Evolutionary conservation across 2,888 invertebrate species (phyloP), one percentile per base, ranked within the genome.

Genomic region (Miltochrista miniata): DNA sequence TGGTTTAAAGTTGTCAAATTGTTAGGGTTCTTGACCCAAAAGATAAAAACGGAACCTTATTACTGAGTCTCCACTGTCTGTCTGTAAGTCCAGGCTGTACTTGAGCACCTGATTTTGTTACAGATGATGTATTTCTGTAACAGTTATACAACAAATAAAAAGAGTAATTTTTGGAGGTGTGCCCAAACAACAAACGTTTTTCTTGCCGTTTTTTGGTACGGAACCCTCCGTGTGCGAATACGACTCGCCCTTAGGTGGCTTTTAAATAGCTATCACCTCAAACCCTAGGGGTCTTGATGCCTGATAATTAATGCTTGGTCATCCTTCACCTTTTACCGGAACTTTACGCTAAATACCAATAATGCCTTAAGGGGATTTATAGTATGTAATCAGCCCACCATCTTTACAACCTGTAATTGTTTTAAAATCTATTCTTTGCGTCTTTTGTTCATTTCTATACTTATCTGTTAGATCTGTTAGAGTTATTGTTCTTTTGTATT

Each of bases 271-370:
- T 36, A 14, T 15, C 36, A 15, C 10, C 36, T 36, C 11, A 14
- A 36, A 35, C 9, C 1, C 35, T 35, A 12, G n/a, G 34, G 7
- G 13, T 34, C 12, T 13, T 13, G 7, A 1, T 3, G 14, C 13
- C 13, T 36, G 10, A 4, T 33, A 33, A 8, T 1, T 1, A 42
- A 8, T 42, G n/a, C 7, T 41, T 33, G 15, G 9, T 5, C 24
- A 24, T 13, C 38, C 43, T 38, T 48, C 13, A 43, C 38, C 59
- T 52, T 64, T 64, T 62, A 54, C 56, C 54, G 54, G 63, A 64
- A 66, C 49, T 11, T 18, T 45, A 36, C 18, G 29, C 14, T 44
- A 58, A 58, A 60, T 62, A 59, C 12, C 56, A 52, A 7, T 31
- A 12, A 41, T 59, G 49, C 50, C 56, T 56, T 18, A 36, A 45